Evolutionary conservation across 2,113 vertebrate genomes (phyloP), one percentile per base, ranked within the genome.

Genomic region (Parotia lawesii): DNA sequence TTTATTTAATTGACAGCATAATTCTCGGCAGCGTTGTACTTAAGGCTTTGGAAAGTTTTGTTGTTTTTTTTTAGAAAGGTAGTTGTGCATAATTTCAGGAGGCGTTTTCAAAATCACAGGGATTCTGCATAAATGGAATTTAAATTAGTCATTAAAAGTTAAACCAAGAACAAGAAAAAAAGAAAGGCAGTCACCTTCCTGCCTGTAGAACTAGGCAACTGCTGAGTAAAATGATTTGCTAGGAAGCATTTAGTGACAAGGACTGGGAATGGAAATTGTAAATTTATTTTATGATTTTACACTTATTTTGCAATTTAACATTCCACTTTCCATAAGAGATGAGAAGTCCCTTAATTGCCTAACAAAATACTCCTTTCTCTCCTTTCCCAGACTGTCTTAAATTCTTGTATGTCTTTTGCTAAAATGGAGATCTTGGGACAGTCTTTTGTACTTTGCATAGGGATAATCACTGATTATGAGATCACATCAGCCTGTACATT

Each of bases 1-100:
- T 89, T 76, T 48, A 60, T 84, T 83, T 90, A 93, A 95, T 81
- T 95, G 94, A 96, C 89, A 93, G 90, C 91, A 64, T 96, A 95
- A 94, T 95, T 94, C 73, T 24, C 91, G 92, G 89, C 91, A 87
- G 20, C 12, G 66, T 58, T 83, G 64, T 54, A 78, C 92, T 92
- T 62, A 42, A 17, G 15, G 85, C 71, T 90, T 79, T 87, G 64
- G 10, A 58, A 90, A 76, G 51, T n/a, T 13, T 22, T 44, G 25
- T 38, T 71, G 29, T 24, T 64, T 54, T 38, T 61, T 69, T 69
- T 69, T 35, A 76, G 62, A 48, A 85, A 75, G 69, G 73, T 29
- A 74, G 76, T 42, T 91, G 48, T 66, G 65, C 78, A 54, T 92
- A 61, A 74, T 95, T 90, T 90, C 83, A 73, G 76, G 69, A 95